Evolutionary conservation across 2,113 vertebrate genomes (phyloP).

Genomic region (Chaetura pelagica): DNA sequence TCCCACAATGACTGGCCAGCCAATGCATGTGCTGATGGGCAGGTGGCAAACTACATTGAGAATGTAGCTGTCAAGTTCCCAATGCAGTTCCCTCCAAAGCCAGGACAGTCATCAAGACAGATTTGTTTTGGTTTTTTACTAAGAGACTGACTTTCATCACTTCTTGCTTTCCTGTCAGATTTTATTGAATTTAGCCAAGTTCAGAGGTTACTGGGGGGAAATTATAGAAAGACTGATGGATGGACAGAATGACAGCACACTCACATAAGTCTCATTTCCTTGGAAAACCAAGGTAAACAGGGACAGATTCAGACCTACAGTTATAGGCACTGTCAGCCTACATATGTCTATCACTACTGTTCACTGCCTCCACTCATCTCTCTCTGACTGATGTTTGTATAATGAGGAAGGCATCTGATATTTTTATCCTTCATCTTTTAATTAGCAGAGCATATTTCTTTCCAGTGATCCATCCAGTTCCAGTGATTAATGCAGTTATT

Average conservation of each 20-base stretch:
- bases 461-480: not conserved
- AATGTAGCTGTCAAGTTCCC: not conserved
- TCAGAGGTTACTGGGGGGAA: not conserved
- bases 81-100: not conserved
- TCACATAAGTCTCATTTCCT: not conserved
- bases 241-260: not conserved
- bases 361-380: not conserved
- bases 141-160: not conserved
- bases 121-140: not conserved
- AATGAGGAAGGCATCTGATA: conserved; percentile 22
- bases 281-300: not conserved
- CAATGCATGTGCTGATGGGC: not conserved
- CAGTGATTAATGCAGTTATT: not conserved
- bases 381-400: conserved; percentile 2
- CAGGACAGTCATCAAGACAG: not conserved
- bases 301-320: not conserved
- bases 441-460: conserved; percentile 26
- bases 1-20: not conserved
- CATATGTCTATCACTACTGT: not conserved
- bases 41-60: not conserved
- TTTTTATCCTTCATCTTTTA: conserved; percentile 47
- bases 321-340: not conserved
- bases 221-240: not conserved
- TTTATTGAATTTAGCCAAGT: not conserved
- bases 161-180: not conserved